A percentile compares a stretch with the other conserved stretches of the same genome.
Evolutionary conservation across 2,888 invertebrate species (phyloP).

Genomic region (Apantesis nais): DNA sequence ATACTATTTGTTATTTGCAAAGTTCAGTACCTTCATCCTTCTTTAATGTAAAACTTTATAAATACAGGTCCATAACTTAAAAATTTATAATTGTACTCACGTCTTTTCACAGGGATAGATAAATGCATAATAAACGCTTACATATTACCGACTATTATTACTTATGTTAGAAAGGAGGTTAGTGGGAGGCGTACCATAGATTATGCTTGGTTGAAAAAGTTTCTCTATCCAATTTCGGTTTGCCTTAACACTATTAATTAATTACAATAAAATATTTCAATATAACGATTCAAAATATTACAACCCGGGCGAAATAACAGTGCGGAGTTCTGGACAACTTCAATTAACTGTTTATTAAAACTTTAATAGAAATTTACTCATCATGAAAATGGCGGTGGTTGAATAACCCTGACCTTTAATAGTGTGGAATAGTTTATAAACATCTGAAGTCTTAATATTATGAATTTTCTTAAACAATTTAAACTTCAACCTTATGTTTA

Average conservation of each 20-base stretch:
- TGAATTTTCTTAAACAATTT: background rate
- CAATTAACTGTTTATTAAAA: slow-evolving; percentile 14
- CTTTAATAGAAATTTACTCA: slow-evolving; percentile 16
- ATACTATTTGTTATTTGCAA: background rate
- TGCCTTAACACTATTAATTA: background rate
- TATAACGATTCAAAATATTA: background rate
- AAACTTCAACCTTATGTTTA: slow-evolving; percentile 3
- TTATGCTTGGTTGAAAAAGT: background rate
- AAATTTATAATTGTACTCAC: background rate
- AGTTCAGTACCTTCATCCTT: no score
- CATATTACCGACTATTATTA: no score
- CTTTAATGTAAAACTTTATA: no score
- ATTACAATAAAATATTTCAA: background rate
- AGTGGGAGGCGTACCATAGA: background rate
- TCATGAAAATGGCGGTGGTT: slow-evolving; percentile 11
- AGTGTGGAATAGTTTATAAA: slow-evolving; percentile 10
- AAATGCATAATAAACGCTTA: background rate
- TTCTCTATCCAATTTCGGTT: background rate
- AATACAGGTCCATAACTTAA: background rate
- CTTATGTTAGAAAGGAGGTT: no score
- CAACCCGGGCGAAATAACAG: background rate
- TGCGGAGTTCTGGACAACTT: background rate
- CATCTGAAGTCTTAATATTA: slow-evolving; percentile 6
- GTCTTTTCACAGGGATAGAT: background rate
- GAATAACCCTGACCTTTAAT: slow-evolving; percentile 4